These are phyloP conservation scores for Bursaphelenchus mucronatus DNA, from an alignment of 1,140 invertebrate genomes.

Conservation along the genomic window DNA sequence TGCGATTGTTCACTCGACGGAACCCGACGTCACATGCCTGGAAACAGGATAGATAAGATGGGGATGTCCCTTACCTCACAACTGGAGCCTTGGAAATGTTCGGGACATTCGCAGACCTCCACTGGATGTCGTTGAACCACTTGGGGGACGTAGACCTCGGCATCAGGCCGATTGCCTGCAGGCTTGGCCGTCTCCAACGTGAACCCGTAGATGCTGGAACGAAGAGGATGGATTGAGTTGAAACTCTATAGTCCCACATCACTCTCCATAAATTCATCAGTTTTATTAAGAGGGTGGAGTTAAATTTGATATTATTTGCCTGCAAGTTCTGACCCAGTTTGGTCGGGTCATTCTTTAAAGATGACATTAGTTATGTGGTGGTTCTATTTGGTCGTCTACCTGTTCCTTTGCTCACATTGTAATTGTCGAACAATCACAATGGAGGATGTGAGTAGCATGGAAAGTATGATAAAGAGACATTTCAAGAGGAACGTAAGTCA, in stretches of 20 bases:
- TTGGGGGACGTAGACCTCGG: constrained; percentile 1
- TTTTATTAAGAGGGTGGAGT: neutral
- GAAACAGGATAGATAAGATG: neutral
- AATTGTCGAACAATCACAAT: too few relatives aligned
- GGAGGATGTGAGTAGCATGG: too few relatives aligned
- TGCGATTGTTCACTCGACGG: constrained; percentile 68
- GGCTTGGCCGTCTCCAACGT: constrained; percentile 38
- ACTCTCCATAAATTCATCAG: neutral
- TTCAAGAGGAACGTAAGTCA: too few relatives aligned
- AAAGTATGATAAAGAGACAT: too few relatives aligned
- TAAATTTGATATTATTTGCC: neutral
- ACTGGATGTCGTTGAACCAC: constrained; percentile 37
- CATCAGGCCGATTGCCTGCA: constrained; percentile 11
- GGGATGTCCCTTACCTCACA: constrained; percentile 36
- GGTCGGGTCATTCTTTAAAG: too few relatives aligned
- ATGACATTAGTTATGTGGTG: neutral
- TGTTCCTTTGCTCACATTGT: neutral
- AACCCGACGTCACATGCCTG: constrained; percentile 74
- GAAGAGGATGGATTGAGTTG: constrained; percentile 22
- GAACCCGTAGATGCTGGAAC: constrained; percentile 53
- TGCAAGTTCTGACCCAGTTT: too few relatives aligned
- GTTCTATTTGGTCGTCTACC: neutral
- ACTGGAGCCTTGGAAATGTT: constrained; percentile 51
- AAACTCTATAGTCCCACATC: constrained; percentile 7
- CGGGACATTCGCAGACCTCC: constrained; percentile 52